A percentile compares a stretch with the other conserved stretches of the same genome.
phyloP scores from a whole-genome alignment of 2,797 vertebrate species.

The Spinibarbus caldwelli region DNA sequence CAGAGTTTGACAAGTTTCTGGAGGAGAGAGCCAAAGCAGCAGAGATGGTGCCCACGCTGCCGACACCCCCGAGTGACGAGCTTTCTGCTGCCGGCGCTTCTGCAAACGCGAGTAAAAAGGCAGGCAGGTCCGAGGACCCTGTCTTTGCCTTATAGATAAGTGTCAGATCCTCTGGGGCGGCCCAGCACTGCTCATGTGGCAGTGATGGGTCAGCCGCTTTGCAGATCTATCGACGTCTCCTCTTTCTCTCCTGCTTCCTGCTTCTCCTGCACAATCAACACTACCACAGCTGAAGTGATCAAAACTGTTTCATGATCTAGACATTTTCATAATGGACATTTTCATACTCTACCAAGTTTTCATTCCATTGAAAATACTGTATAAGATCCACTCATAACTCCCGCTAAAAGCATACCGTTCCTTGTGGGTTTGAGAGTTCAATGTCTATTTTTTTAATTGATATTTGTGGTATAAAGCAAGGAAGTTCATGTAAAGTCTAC shows the following conservation, averaged over 20 bases:
- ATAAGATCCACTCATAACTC: neutral
- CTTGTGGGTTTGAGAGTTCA: conserved; percentile 13
- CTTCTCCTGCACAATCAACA: conserved; percentile 37
- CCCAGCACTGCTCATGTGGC: conserved; percentile 39
- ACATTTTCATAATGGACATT: conserved; percentile 50
- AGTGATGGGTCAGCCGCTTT: conserved; percentile 50
- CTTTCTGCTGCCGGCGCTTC: conserved; percentile 74
- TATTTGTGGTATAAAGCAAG: conserved; percentile 24
- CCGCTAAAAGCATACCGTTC: neutral
- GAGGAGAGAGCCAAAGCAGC: conserved; percentile 97
- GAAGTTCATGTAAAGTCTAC: conserved; percentile 12
- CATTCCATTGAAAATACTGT: conserved; percentile 31
- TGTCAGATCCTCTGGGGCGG: conserved; percentile 32
- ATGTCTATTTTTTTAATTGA: conserved; percentile 40
- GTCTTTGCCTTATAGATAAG: conserved; percentile 86
- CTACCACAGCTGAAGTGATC: conserved; percentile 25
- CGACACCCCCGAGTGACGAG: conserved; percentile 83
- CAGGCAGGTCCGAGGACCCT: conserved; percentile 85
- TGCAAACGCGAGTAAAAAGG: conserved; percentile 82
- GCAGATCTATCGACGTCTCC: conserved; percentile 33
- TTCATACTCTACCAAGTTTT: conserved; percentile 48
- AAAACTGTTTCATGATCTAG: conserved; percentile 34
- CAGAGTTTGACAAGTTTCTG: conserved; percentile 98
- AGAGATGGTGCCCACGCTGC: conserved; percentile 87
- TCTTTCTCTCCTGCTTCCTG: conserved; percentile 55